Conservation (phyloP, 2,888 invertebrate genomes). For the Melieria picta region DNA sequence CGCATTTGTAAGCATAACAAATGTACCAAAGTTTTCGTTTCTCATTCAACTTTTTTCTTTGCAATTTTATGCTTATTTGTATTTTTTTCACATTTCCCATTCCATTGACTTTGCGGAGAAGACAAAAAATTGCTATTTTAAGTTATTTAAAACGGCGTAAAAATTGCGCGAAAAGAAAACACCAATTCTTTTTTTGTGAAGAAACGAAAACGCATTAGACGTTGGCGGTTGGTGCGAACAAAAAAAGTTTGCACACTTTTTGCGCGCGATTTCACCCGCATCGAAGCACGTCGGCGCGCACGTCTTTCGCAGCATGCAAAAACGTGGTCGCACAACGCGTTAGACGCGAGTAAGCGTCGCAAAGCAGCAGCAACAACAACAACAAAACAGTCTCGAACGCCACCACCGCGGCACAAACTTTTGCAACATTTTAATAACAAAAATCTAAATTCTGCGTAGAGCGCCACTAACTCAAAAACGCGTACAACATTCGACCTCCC, state of each 20-base stretch:
- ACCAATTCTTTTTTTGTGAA: too few relatives aligned
- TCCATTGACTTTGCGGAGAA: not conserved
- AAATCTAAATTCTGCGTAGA: not conserved
- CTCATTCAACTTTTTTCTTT: not conserved
- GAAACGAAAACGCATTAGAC: not conserved
- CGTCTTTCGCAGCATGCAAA: not conserved
- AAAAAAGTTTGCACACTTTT: not conserved
- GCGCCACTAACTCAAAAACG: not conserved
- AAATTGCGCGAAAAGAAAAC: too few relatives aligned
- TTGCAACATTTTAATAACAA: constrained; percentile 6
- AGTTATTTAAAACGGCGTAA: not conserved
- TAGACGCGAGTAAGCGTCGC: not conserved
- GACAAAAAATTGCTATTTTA: constrained; percentile 4
- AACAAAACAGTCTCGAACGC: too few relatives aligned
- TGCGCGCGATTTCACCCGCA: not conserved
- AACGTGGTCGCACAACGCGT: not conserved
- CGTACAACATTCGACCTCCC: not conserved
- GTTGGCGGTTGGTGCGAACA: not conserved
- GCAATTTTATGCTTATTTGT: not conserved
- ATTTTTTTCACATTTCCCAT: not conserved
- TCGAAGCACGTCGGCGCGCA: not conserved
- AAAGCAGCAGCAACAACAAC: too few relatives aligned
- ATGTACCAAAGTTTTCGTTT: not conserved
- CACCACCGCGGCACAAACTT: not conserved
- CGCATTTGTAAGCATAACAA: not conserved